Base-by-base conservation (phyloP, 2,113 vertebrate genomes). In the Macaca mulatta region DNA sequence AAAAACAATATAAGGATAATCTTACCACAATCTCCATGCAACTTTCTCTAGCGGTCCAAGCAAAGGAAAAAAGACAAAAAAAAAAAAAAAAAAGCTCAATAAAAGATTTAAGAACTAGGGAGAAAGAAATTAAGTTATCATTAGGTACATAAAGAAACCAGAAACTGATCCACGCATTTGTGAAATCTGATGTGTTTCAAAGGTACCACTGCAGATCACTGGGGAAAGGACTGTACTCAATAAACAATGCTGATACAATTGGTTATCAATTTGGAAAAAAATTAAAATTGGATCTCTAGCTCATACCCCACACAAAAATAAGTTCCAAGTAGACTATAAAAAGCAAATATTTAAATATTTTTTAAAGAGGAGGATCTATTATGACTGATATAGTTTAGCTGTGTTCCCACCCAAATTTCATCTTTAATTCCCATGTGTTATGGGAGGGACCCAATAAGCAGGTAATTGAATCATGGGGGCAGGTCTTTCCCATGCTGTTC, bases 241-340 rank as follows among this genome's bases (percentile, higher is more conserved):
- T 50, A 90, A 70, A 55, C 17, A 20, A 32, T 22, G 59, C 52
- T 10, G n/a, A 23, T 25, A 92, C 69, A 92, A 90, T 2, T 38
- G 38, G 23, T 32, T 12, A 78, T 32, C 8, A n/a, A 40, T 72
- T 48, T 83, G 27, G 40, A 89, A 74, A 90, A 91, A 67, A 40
- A 55, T 64, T 83, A 92, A 78, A 93, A 93, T 32, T 79, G 20
- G 40, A 64, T 72, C 59, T 92, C 57, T 48, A 70, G 30, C n/a
- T 94, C 78, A 87, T 4, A 92, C 13, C 23, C 69, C 91, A 93
- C 86, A 98, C 30, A 95, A 95, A 97, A 93, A 43, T 79, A 78
- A 87, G 32, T 86, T 74, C 69, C 32, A 79, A 79, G 61, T 64
- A 92, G 45, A 96, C 91, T 72, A 81, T 35, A 79, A 92, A 88